Evolutionary conservation across 1,140 invertebrate genomes (phyloP), one percentile per base, ranked within the genome.

Genomic region (Centruroides vittatus): DNA sequence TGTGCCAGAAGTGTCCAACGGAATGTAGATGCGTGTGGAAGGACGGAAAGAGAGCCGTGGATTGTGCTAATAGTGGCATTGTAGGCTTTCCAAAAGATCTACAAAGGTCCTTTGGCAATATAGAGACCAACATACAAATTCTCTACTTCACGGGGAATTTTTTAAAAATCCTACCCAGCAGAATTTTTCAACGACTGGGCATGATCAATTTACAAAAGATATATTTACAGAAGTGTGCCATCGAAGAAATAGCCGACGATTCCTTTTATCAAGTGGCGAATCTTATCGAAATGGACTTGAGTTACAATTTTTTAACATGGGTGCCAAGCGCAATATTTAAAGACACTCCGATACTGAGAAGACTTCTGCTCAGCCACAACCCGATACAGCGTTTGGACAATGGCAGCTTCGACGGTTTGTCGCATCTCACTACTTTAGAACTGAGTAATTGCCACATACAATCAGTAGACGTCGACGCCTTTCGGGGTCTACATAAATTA

Each of bases 111-210:
- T 41, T 41, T 8, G 41, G 41, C 41, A 53, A 8, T 8, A 36
- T 53, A 23, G 51, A 53, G 51, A 53, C 55, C 55, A 34, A 34
- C 10, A 51, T 34, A 5, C 91, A 94, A 78, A 89, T 94, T 62
- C 75, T 94, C 66, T 88, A 93, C 73, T 79, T 89, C 71, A 89
- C 86, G 59, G 84, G 85, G 55, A 93, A 93, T 73, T 84, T 89
- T 71, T 79, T 94, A 63, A 83, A 86, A 67, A 83, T 86, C 60
- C 77, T 94, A 47, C 81, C 86, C 8, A 80, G 81, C 50, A 85
- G 89, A 70, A 85, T 85, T 59, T 94, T 94, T 73, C 77, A 82
- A 52, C 79, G 81, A 55, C 83, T 85, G 10, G 84, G 84, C 46
- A 78, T 94, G 47, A 79, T 88, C 12, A 92, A 94, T 75, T 75